Percentiles rank a stretch among this genome's conserved stretches.
phyloP scores from a whole-genome alignment of 2,113 vertebrate species.

The Etheostoma spectabile region DNA sequence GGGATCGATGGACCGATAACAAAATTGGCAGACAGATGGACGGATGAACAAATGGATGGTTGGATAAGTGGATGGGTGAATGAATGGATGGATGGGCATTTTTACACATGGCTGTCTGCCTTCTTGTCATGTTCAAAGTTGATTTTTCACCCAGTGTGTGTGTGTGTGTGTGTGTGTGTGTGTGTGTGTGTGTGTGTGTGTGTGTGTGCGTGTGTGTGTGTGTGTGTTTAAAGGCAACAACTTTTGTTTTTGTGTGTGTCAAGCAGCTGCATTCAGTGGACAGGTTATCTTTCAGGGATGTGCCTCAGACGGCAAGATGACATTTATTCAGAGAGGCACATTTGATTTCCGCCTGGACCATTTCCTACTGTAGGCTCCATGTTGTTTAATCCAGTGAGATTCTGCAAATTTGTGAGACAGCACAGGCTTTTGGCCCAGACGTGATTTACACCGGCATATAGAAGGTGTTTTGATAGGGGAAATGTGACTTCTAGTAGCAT shows the following conservation, averaged over 20 bases:
- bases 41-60: constrained; percentile 74
- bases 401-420: constrained; percentile 43
- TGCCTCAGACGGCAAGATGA: constrained; percentile 41
- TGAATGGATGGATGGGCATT: constrained; percentile 73
- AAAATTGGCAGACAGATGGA: constrained; percentile 77
- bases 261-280: constrained; percentile 58
- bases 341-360: constrained; percentile 58
- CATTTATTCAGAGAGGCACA: constrained; percentile 62
- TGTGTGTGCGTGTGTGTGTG: not conserved
- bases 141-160: constrained; percentile 43
- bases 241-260: constrained; percentile 45
- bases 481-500: constrained; percentile 4
- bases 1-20: constrained; percentile 71
- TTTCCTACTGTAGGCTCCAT: constrained; percentile 44
- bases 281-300: constrained; percentile 61
- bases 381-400: constrained; percentile 48
- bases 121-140: constrained; percentile 68
- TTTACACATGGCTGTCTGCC: constrained; percentile 75
- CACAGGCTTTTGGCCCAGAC: constrained; percentile 39
- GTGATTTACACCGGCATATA: constrained; percentile 15
- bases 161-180: constrained; percentile 25
- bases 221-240: constrained; percentile 14
- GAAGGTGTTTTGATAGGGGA: not conserved
- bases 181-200: constrained; percentile 12
- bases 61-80: constrained; percentile 70